Conservation (phyloP, 2,888 invertebrate genomes). For the Drosophila kuntzei region DNA sequence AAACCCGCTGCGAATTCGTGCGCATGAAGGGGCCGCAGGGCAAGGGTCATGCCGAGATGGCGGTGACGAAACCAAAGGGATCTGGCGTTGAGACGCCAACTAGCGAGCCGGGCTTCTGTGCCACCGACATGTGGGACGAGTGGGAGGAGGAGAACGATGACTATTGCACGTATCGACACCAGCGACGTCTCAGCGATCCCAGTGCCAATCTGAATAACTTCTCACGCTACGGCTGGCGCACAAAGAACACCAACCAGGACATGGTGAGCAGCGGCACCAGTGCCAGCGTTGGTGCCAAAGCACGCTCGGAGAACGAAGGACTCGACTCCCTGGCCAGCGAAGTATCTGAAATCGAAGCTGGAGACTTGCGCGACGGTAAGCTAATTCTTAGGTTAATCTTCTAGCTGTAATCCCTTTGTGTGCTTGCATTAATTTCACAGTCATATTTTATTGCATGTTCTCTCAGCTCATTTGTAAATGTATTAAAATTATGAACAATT, state of each 20-base stretch:
- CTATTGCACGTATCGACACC: conserved; percentile 92
- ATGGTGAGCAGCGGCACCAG: conserved; percentile 88
- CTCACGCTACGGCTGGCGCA: conserved; percentile 93
- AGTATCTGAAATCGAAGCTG: conserved; percentile 96
- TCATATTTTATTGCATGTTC: conserved; percentile 42
- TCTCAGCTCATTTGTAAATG: conserved; percentile 23
- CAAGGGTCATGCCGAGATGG: conserved; percentile 99
- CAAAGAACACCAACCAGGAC: conserved; percentile 85
- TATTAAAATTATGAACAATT: background rate
- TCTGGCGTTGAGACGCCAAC: conserved; percentile 98
- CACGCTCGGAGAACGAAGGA: conserved; percentile 96
- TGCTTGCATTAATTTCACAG: conserved; percentile 1
- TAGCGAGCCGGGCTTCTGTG: conserved; percentile 94
- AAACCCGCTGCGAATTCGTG: conserved; percentile 97
- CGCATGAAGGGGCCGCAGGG: conserved; percentile 99
- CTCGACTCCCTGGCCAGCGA: conserved; percentile 94
- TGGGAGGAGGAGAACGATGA: conserved; percentile 96
- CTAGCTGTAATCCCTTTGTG: conserved; percentile 10
- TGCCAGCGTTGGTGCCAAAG: conserved; percentile 88
- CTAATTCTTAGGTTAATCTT: background rate
- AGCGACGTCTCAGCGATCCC: conserved; percentile 94
- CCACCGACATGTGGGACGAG: conserved; percentile 96
- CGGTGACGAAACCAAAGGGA: conserved; percentile 95
- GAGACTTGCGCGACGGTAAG: conserved; percentile 95
- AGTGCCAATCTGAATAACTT: conserved; percentile 95